Evolutionary conservation across 2,888 invertebrate species (phyloP).

Genomic region (Hypena proboscidalis): DNA sequence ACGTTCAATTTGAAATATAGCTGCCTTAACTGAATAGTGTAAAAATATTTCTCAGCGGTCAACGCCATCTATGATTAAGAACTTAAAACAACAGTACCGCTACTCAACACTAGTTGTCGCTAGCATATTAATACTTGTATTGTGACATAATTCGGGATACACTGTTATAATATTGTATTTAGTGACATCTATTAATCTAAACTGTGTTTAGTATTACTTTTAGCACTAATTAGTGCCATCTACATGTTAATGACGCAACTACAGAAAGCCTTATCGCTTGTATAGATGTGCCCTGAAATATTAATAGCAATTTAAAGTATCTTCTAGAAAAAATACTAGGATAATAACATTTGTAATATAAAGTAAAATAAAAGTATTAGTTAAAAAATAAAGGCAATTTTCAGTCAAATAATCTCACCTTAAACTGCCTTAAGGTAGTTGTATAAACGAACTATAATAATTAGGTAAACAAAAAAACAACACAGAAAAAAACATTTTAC

Average conservation of each 20-base stretch:
- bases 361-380: too few species aligned
- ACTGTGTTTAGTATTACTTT: slow-evolving; percentile 28
- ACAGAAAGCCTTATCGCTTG: slow-evolving; percentile 34
- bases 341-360: too few species aligned
- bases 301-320: too few species aligned
- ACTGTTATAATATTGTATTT: slow-evolving; percentile 24
- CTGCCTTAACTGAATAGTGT: slow-evolving; percentile 33
- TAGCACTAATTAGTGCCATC: slow-evolving; percentile 32
- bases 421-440: too few species aligned
- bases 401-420: too few species aligned
- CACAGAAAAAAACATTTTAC: too few species aligned
- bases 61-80: slow-evolving; percentile 36
- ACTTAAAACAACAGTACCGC: slow-evolving; percentile 28
- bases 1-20: slow-evolving; percentile 32
- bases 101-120: slow-evolving; percentile 24
- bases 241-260: slow-evolving; percentile 28
- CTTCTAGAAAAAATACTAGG: too few species aligned
- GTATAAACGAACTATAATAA: too few species aligned
- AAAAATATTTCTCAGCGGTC: slow-evolving; percentile 33
- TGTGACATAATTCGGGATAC: slow-evolving; percentile 40
- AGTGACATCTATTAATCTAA: slow-evolving; percentile 25
- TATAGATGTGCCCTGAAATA: slow-evolving; percentile 17
- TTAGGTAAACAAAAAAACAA: too few species aligned
- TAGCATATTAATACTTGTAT: slow-evolving; percentile 26
- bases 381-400: too few species aligned